Conservation (phyloP, 64 coral and sea anemone species). For the Stylophora pistillata region DNA sequence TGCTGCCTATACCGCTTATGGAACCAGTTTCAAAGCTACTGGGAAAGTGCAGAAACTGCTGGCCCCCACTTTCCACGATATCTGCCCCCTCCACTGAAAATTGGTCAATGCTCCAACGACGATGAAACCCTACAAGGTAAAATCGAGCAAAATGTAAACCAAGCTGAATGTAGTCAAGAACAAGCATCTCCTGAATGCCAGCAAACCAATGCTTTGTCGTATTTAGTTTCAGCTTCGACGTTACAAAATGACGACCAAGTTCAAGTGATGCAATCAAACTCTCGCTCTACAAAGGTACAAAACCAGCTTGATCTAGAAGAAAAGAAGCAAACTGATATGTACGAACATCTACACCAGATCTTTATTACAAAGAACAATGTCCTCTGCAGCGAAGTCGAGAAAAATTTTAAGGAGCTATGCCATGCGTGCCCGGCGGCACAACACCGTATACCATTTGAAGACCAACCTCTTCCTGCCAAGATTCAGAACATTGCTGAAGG, state of each 20-base stretch:
- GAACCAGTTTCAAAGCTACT: conserved; percentile 86
- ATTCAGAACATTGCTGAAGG: conserved; percentile 66
- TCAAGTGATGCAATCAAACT: background rate
- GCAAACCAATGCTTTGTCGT: background rate
- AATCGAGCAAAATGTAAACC: background rate
- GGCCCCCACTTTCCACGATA: conserved; percentile 85
- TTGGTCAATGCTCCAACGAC: background rate
- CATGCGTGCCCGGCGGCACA: conserved; percentile 57
- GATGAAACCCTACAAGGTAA: background rate
- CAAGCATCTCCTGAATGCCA: background rate
- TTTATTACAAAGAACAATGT: conserved; percentile 80
- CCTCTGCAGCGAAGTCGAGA: conserved; percentile 56
- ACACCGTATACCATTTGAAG: conserved; percentile 35
- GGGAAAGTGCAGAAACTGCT: conserved; percentile 64
- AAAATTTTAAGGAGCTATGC: conserved; percentile 91
- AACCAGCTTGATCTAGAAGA: background rate
- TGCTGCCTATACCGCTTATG: conserved; percentile 95
- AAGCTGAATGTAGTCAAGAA: background rate
- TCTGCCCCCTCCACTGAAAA: background rate
- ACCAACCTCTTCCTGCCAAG: conserved; percentile 37
- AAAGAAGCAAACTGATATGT: background rate
- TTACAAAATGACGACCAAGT: background rate
- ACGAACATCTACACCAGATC: conserved; percentile 90
- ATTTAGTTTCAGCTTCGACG: background rate
- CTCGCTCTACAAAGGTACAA: background rate